Evolutionary conservation across 2,797 vertebrate genomes (phyloP), one percentile per base, ranked within the genome.

Genomic region (Galago senegalensis): DNA sequence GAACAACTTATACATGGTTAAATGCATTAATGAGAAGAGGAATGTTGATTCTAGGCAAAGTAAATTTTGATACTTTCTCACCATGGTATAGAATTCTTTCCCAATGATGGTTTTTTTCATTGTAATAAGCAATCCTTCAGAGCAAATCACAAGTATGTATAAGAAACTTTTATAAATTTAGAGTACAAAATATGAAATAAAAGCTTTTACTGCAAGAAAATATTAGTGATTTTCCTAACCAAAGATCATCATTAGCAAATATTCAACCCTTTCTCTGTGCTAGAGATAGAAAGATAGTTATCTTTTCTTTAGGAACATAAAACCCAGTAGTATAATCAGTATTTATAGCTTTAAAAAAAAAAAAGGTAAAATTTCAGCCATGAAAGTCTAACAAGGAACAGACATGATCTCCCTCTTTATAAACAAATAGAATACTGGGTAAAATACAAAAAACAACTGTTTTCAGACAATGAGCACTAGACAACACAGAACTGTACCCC

Each of bases 351-450:
- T 65, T 3, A 81, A 93, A 90, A 37, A 53, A 77, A 84, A 29
- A 29, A 56, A 29, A 29, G 37, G 8, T 79, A 95, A 34, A 61
- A 40, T 65, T 89, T n/a, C 25, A 95, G n/a, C 63, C 49, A 95
- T 79, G n/a, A 95, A 95, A 43, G 16, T 84, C 56, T 93, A 93
- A 91, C 40, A 95, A 97, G 76, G 5, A 94, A 89, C 61, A 94
- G 89, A 93, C 37, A 91, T 14, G 37, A 76, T 37, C 7, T 88
- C 29, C 21, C 63, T 73, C 16, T 97, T 88, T 80, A 79, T 84
- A 93, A 95, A 72, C 80, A 96, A 95, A 63, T 63, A 92, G 63
- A 92, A 91, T 60, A 77, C 37, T 63, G 18, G n/a, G 43, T 86
- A 95, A 90, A 92, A 92, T 61, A 88, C 1, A 75, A 37, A 75